Evolutionary conservation across 2,888 invertebrate species (phyloP), one percentile per base, ranked within the genome.

Genomic region (Mycalesis mineus): DNA sequence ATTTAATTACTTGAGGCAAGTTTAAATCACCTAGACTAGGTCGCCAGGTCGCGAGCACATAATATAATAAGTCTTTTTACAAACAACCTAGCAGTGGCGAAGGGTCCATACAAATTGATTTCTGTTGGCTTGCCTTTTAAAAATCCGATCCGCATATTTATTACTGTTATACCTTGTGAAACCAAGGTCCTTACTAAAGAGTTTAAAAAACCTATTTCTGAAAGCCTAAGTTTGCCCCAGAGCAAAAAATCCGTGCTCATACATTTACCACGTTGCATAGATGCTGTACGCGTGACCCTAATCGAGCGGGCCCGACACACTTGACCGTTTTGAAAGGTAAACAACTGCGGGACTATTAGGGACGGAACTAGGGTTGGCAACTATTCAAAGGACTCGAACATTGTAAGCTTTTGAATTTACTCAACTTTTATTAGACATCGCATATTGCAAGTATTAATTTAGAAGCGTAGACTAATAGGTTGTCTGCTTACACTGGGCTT

Each of bases 261-360:
- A 55, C 58, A 61, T 61, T 61, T 53, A 61, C 56, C 45, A 41
- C 53, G 59, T 48, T 59, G 54, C 55, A 61, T 58, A 58, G 51
- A 58, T 44, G 40, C 51, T 49, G 51, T 55, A 45, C 53, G 54
- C 58, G 44, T 61, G 61, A 57, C 59, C 61, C 61, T 61, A 61
- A 61, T 61, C 61, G 56, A 57, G 50, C 53, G 53, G 53, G 53
- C 53, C 50, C 50, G 57, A 45, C 56, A 49, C 61, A 57, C 61
- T 59, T 61, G 61, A 61, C 59, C 61, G 59, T 54, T 59, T 61
- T 61, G 56, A 59, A 61, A 61, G 44, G 56, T 61, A 61, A 61
- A 57, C 61, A 61, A 59, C 56, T 45, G 53, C 53, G 45, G 36
- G 37, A 57, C 56, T 40, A 50, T 55, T 58, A 50, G 53, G 50